Evolutionary conservation across 1,140 invertebrate species (phyloP), one percentile per base, ranked within the genome.

Genomic region (Epicauta chinensis): DNA sequence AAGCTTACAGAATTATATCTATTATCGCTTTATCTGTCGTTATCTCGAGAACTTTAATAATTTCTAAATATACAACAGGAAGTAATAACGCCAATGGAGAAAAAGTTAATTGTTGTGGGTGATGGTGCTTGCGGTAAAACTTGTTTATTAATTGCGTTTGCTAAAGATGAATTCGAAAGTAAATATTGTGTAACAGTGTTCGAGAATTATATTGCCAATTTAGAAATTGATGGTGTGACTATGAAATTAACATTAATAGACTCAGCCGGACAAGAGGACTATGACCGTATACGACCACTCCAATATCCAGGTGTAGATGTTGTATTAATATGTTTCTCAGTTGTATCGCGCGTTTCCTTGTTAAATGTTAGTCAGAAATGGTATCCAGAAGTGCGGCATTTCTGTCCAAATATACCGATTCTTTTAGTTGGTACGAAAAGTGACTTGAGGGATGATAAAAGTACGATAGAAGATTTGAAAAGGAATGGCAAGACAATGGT

Each of bases 401-500:
- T 96, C 73, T 98, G 95, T 76, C 95, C 95, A 53, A 94, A 95
- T 73, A 93, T 97, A 60, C 96, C 96, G 61, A 96, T 97, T 56
- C 94, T 98, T 67, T 80, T 98, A 60, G 95, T 98, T 67, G 94
- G 94, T 59, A 98, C 97, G 78, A 98, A 98, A 75, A 97, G 96
- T 76, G 92, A 87, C 80, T 82, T 98, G 61, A 84, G 95, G 65
- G 96, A 96, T 76, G 95, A 98, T 81, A 90, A 93, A 14, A 87
- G 86, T 70, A 98, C 96, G 43, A 95, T 97, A 65, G 91, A 93
- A 68, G 84, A 99, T 78, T 81, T 99, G 55, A 86, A 86, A 57
- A 98, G 98, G 76, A 98, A 98, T 92, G 98, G 98, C 73, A 96
- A 99, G 71, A 95, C 99, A 73, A 97, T 97, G 17, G 96, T 99